Evolutionary conservation across 2,113 vertebrate genomes (phyloP).

Genomic region (Corythornis vintsioides): DNA sequence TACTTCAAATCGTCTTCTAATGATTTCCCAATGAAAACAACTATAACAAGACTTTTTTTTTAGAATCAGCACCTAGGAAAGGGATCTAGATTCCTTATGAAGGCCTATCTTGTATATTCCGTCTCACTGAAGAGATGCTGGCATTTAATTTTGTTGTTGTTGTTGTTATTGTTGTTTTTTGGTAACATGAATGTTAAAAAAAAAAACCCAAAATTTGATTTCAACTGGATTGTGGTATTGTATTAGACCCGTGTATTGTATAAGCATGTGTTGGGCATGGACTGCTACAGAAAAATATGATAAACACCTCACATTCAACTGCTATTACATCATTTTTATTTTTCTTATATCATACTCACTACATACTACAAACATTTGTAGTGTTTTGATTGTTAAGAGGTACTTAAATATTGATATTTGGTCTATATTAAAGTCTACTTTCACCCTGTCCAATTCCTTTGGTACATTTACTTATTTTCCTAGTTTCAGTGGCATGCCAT

Average conservation of each 20-base stretch:
- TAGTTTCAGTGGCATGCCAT: not conserved
- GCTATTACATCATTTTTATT: not conserved
- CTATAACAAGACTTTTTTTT: not conserved
- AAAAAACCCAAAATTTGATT: no score
- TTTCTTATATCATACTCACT: not conserved
- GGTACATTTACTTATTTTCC: not conserved
- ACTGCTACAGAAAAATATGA: not conserved
- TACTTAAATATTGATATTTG: not conserved
- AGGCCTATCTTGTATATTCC: not conserved
- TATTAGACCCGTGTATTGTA: not conserved
- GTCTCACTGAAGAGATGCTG: not conserved
- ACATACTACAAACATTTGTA: no score
- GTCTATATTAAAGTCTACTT: not conserved
- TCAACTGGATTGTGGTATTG: not conserved
- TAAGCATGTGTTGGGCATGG: not conserved
- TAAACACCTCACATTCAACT: not conserved
- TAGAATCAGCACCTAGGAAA: not conserved
- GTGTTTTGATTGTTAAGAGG: not conserved
- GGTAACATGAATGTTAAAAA: no score
- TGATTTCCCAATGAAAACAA: not conserved
- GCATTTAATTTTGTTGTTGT: no score
- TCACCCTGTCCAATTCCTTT: not conserved
- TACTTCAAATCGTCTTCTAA: not conserved
- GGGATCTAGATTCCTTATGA: not conserved
- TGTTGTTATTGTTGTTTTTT: no score